Evolutionary conservation across 1,140 invertebrate genomes (phyloP), one percentile per base, ranked within the genome.

Genomic region (Batillaria attramentaria): DNA sequence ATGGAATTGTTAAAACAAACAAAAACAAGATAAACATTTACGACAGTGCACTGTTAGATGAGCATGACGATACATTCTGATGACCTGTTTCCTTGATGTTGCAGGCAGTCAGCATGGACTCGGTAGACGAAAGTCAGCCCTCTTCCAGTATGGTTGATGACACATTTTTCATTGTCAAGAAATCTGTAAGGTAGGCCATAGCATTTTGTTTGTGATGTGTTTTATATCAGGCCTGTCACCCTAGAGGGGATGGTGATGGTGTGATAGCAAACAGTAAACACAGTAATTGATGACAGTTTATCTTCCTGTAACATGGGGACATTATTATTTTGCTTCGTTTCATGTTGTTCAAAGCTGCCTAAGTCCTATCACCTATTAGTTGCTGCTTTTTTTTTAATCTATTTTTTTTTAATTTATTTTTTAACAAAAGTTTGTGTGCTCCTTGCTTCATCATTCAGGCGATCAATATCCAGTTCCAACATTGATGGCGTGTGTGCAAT

Each of bases 101-200:
- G 37, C 79, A 92, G 90, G 98, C 98, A 33, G 94, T 99, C 60
- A 94, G 94, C 78, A 94, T 99, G 93, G 97, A 99, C 86, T 92
- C 92, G 0, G 90, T 95, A 50, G 92, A 93, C 70, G 92, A 92
- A 75, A 94, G 94, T 39, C 94, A 95, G 69, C 93, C 95, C 79
- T 96, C 94, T 3, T 98, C 97, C 0, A 98, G 96, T 84, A 95
- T 99, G 92, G 95, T 99, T 0, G 98, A 99, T 91, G 98, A 99
- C 92, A 95, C 98, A 3, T 99, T 99, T 91, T 99, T 98, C 89
- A 98, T 99, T 81, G 94, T 99, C 0, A 96, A 97, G 84, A 99
- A 99, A 92, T 97, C 96, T 87, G 95, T 99, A 46, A 94, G 95
- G 95, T 96, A 91, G 84, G 87, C 83, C 31, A 87, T 85, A n/a